Conservation (phyloP, 2,888 invertebrate species). For the Hydroisotoma schaefferi region DNA sequence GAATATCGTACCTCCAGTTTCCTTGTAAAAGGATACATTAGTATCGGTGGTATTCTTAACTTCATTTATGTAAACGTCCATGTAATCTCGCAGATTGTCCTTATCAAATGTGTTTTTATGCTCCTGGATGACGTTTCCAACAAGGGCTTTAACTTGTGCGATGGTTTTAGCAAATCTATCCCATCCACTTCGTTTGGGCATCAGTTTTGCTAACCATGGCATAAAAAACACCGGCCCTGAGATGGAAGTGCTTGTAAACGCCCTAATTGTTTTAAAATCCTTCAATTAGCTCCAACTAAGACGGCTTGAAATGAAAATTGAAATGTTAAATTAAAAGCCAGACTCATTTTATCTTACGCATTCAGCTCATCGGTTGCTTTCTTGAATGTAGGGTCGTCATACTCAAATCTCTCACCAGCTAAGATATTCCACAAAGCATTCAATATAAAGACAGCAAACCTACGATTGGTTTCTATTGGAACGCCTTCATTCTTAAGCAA, state of each 20-base stretch:
- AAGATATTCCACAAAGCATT: constrained; percentile 31
- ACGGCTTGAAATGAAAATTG: too few relatives aligned
- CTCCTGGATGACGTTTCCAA: constrained; percentile 20
- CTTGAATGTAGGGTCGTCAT: constrained; percentile 19
- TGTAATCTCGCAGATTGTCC: constrained; percentile 29
- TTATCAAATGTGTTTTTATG: constrained; percentile 20
- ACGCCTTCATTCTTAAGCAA: constrained; percentile 9
- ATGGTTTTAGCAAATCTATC: constrained; percentile 9
- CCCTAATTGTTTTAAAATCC: constrained; percentile 4
- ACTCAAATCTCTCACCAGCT: constrained; percentile 20
- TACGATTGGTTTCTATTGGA: constrained; percentile 16
- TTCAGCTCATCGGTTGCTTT: constrained; percentile 15
- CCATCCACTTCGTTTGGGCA: constrained; percentile 18
- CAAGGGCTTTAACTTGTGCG: constrained; percentile 11
- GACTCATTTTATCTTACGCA: constrained; percentile 8
- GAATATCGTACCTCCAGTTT: constrained; percentile 26
- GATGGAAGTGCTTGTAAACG: constrained; percentile 12
- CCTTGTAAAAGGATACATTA: constrained; percentile 33
- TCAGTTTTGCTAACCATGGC: constrained; percentile 22
- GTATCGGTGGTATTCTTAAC: constrained; percentile 31
- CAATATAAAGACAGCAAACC: constrained; percentile 20
- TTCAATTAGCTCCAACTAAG: neutral
- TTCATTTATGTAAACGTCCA: constrained; percentile 35
- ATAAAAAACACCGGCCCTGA: constrained; percentile 28
- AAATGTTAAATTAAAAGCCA: too few relatives aligned